Evolutionary conservation across 2,113 vertebrate genomes (phyloP).

Genomic region (Phasianus colchicus): DNA sequence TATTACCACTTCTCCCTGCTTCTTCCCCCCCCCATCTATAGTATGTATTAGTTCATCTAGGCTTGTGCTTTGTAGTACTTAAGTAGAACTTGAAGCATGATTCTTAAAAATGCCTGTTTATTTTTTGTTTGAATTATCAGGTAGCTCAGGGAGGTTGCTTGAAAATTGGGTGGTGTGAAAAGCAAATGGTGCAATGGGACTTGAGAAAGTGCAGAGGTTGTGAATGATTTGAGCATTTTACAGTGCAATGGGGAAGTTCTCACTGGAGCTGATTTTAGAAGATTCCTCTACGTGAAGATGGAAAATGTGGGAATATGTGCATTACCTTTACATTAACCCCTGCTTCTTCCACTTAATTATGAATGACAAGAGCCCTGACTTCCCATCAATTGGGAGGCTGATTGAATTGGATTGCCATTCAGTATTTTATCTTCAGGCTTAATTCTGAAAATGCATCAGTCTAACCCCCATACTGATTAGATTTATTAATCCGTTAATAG

Average conservation of each 20-base stretch:
- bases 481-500: neutral
- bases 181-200: neutral
- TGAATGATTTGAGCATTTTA: neutral
- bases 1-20: neutral
- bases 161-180: neutral
- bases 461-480: neutral
- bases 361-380: neutral
- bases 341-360: rapidly evolving
- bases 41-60: neutral
- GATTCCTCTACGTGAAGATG: neutral
- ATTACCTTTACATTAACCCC: neutral
- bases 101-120: neutral
- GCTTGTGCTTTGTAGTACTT: neutral
- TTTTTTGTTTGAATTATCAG: neutral
- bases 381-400: neutral
- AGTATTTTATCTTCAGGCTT: neutral
- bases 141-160: neutral
- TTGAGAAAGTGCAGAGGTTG: neutral
- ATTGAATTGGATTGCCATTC: neutral
- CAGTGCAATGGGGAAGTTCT: neutral
- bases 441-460: neutral
- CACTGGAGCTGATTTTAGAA: neutral
- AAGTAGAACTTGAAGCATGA: neutral
- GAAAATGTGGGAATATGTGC: neutral
- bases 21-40: neutral